phyloP scores from a whole-genome alignment of 2,797 vertebrate species.

The Poecilia wingei region DNA sequence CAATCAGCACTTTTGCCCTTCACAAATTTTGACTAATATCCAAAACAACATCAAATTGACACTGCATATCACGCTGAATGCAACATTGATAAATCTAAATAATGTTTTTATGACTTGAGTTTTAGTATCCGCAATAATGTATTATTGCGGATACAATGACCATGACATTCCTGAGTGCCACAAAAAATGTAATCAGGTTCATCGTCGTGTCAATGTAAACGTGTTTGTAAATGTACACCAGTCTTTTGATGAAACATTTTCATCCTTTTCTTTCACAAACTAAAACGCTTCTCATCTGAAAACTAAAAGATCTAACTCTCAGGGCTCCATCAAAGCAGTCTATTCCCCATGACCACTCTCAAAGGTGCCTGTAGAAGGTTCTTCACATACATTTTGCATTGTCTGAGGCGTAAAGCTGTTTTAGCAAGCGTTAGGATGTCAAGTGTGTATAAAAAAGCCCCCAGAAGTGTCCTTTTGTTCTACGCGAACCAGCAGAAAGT shows the following conservation, averaged over 20 bases:
- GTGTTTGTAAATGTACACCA: conserved; percentile 10
- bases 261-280: conserved; percentile 8
- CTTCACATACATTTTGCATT: conserved; percentile 33
- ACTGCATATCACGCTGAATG: background rate
- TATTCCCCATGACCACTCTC: conserved; percentile 26
- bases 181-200: conserved; percentile 1
- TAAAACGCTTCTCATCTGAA: background rate
- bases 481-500: conserved; percentile 55
- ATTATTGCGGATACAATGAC: conserved; percentile 30
- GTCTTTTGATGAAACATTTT: conserved; percentile 12
- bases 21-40: conserved; percentile 37
- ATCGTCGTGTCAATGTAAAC: background rate
- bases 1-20: background rate
- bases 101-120: conserved; percentile 27
- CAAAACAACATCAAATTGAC: conserved; percentile 34
- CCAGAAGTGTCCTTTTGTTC: conserved; percentile 58
- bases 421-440: conserved; percentile 26
- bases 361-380: conserved; percentile 43
- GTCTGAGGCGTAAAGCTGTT: conserved; percentile 45
- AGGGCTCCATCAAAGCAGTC: conserved; percentile 25
- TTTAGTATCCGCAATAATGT: conserved; percentile 9
- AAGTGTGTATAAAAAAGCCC: conserved; percentile 40
- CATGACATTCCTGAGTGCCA: conserved; percentile 14
- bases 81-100: conserved; percentile 54
- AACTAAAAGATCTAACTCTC: conserved; percentile 13